Percentiles rank a stretch among this genome's conserved stretches.
Evolutionary conservation across 1,140 invertebrate species (phyloP).

Genomic region (Chymomyza costata): DNA sequence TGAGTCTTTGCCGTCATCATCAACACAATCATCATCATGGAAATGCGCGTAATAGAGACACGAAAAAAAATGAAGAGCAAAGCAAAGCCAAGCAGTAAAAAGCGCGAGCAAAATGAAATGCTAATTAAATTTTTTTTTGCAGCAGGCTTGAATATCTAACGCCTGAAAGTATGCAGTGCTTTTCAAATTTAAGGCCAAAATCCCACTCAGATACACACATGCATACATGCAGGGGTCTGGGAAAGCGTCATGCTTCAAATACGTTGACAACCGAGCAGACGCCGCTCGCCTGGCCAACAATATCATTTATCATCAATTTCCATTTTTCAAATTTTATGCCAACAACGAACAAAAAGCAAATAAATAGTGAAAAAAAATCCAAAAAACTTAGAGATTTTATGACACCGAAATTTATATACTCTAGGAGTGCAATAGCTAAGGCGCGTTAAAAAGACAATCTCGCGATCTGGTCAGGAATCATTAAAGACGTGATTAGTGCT

Average conservation of each 20-base stretch:
- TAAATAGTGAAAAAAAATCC: too few relatives aligned
- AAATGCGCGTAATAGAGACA: background rate
- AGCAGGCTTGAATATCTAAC: conserved; percentile 10
- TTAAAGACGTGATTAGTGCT: too few relatives aligned
- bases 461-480: too few relatives aligned
- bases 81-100: too few relatives aligned
- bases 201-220: too few relatives aligned
- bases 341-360: background rate
- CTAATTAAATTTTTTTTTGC: conserved; percentile 67
- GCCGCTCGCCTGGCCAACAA: conserved; percentile 58
- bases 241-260: conserved; percentile 68
- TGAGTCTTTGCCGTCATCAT: conserved; percentile 61
- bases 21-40: too few relatives aligned
- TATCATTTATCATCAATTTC: conserved; percentile 75
- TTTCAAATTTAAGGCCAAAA: too few relatives aligned
- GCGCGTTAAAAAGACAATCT: too few relatives aligned
- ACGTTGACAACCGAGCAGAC: conserved; percentile 55
- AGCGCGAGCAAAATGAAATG: conserved; percentile 52
- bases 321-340: conserved; percentile 67
- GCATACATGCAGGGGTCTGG: too few relatives aligned
- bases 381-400: too few relatives aligned
- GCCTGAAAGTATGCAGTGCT: background rate
- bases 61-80: background rate
- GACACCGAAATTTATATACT: too few relatives aligned
- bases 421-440: too few relatives aligned